Conservation (phyloP, 2,888 invertebrate species). For the Phoronis australis region DNA sequence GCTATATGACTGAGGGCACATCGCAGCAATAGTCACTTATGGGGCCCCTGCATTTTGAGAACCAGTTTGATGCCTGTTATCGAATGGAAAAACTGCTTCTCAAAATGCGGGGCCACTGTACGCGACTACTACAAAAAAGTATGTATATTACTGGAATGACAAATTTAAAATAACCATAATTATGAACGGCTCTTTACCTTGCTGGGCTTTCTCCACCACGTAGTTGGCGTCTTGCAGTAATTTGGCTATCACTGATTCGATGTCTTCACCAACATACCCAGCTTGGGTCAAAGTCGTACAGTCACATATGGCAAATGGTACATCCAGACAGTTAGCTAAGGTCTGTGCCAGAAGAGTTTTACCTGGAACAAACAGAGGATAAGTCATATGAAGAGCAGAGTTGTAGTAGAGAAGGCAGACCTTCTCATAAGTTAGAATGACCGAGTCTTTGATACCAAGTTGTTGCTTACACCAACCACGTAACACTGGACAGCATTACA, state of each 20-base stretch:
- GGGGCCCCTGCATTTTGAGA: background rate
- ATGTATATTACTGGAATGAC: too few relatives aligned
- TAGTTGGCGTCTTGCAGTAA: constrained; percentile 91
- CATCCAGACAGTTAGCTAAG: constrained; percentile 93
- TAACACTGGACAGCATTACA: too few relatives aligned
- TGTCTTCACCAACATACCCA: constrained; percentile 98
- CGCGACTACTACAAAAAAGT: too few relatives aligned
- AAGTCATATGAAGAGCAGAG: background rate
- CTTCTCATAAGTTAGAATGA: too few relatives aligned
- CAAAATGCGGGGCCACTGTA: too few relatives aligned
- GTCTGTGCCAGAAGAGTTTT: constrained; percentile 97
- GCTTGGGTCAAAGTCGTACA: constrained; percentile 60
- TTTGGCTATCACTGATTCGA: constrained; percentile 96
- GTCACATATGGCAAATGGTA: constrained; percentile 98
- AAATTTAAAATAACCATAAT: too few relatives aligned
- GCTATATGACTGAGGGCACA: background rate
- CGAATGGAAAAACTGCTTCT: too few relatives aligned
- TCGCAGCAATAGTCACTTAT: background rate
- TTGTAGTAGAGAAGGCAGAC: too few relatives aligned
- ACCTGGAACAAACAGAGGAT: constrained; percentile 58
- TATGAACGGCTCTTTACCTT: too few relatives aligned
- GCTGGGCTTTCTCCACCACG: constrained; percentile 94
- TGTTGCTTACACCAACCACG: too few relatives aligned
- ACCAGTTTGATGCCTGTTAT: too few relatives aligned
- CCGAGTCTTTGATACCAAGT: too few relatives aligned